Percentiles rank a stretch among this genome's conserved stretches.
phyloP scores from a whole-genome alignment of 2,888 invertebrate genomes.

The Melanotus villosus region DNA sequence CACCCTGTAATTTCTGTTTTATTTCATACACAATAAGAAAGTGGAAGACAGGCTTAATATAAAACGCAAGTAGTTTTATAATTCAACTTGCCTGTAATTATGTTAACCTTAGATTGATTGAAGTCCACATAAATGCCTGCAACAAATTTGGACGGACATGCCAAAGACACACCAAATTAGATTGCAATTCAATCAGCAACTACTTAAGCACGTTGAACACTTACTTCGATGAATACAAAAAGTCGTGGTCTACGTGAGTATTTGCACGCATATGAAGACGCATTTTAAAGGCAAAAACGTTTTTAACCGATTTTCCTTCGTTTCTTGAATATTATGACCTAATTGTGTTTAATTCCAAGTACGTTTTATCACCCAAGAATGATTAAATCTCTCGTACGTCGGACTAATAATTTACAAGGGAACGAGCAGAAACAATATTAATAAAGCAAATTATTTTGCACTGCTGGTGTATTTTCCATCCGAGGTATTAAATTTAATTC shows the following conservation, averaged over 20 bases:
- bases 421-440: conserved; percentile 3
- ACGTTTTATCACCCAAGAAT: too few species aligned
- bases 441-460: conserved; percentile 15
- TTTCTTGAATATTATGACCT: too few species aligned
- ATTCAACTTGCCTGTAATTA: too few species aligned
- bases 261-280: background rate
- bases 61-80: too few species aligned
- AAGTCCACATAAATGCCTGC: too few species aligned
- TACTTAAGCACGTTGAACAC: background rate
- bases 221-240: background rate
- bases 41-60: too few species aligned
- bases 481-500: conserved; percentile 4
- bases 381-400: background rate
- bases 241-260: conserved; percentile 1
- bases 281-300: too few species aligned
- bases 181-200: conserved; percentile 1
- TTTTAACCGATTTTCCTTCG: background rate
- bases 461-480: background rate
- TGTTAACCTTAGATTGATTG: too few species aligned
- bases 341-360: conserved; percentile 11
- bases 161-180: background rate
- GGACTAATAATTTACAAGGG: background rate
- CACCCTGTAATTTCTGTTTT: too few species aligned
- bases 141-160: background rate
- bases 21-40: too few species aligned